phyloP scores from a whole-genome alignment of 2,113 vertebrate species.

The Drymodes brunneopygia region DNA sequence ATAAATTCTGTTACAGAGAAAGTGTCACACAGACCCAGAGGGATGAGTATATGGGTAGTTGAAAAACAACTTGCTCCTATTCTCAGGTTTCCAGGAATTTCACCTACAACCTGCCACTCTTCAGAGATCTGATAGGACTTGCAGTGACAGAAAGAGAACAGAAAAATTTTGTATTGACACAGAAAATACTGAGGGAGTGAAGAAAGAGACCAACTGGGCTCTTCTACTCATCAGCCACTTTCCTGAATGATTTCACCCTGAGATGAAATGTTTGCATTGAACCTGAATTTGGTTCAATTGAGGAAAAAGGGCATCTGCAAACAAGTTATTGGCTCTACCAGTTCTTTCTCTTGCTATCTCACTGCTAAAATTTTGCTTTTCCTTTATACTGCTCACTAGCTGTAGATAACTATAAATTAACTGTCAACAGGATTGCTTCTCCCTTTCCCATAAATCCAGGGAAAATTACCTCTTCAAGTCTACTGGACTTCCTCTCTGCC shows the following conservation, averaged over 20 bases:
- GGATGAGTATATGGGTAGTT: background rate
- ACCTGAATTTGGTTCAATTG: background rate
- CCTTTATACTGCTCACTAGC: background rate
- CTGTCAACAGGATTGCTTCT: background rate
- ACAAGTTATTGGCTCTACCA: background rate
- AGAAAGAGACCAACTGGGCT: background rate
- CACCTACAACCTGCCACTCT: background rate
- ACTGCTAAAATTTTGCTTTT: background rate
- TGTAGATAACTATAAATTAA: background rate
- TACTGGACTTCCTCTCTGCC: background rate
- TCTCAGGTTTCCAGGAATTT: background rate
- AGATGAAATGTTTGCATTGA: background rate
- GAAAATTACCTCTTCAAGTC: background rate
- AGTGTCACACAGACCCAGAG: background rate
- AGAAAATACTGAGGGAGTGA: background rate
- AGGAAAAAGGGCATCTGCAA: background rate
- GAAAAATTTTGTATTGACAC: background rate
- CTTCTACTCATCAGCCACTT: background rate
- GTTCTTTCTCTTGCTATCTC: background rate
- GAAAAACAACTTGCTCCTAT: background rate
- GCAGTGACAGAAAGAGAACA: background rate
- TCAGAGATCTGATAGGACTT: background rate
- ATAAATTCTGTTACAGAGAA: background rate
- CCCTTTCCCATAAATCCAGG: background rate
- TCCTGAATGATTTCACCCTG: background rate